Base-by-base conservation (phyloP, 2,113 vertebrate genomes). In the Triplophysa rosa region DNA sequence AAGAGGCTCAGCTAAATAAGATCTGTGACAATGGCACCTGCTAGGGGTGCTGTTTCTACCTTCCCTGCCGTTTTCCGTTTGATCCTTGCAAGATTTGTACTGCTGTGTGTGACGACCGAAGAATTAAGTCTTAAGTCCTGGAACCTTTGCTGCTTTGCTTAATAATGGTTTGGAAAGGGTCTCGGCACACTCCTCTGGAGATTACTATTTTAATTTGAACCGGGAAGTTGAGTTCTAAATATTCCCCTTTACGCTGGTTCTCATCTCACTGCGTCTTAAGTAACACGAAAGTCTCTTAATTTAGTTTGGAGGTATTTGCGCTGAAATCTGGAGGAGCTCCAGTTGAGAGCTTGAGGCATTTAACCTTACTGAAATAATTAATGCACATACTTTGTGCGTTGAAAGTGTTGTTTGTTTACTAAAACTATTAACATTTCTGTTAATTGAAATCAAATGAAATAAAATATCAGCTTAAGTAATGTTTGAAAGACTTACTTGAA, bases 141-240 rank as follows among this genome's bases (percentile, higher is more conserved):
- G 26, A 76, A 76, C 17, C 19, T 76, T 19, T 8, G 26, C 21
- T 4, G 61, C 45, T 65, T 45, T 63, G 11, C 40, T 16, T 74
- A 45, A 74, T 45, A 80, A 52, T 49, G 4, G 33, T 72, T 66
- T 58, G 62, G 61, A 68, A 59, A 68, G 42, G 47, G 63, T 58
- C 79, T 59, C 17, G 1, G 17, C 64, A 59, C 58, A 68, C 71
- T 67, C 64, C 72, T 80, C 33, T 64, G 68, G 54, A 75, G 79
- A 81, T 81, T 75, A 75, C 56, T 24, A 45, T 71, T 81, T 81
- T 81, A 76, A 54, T 76, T 76, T 76, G 68, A 75, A 64, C 71
- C n/a, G 37, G 52, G 56, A 75, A 68, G 63, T 80, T 80, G 47
- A 74, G 70, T 75, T 68, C 71, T 76, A 68, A 67, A 75, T 81